Conservation (phyloP, 23 tunicate species). For the Phallusia fumigata region DNA sequence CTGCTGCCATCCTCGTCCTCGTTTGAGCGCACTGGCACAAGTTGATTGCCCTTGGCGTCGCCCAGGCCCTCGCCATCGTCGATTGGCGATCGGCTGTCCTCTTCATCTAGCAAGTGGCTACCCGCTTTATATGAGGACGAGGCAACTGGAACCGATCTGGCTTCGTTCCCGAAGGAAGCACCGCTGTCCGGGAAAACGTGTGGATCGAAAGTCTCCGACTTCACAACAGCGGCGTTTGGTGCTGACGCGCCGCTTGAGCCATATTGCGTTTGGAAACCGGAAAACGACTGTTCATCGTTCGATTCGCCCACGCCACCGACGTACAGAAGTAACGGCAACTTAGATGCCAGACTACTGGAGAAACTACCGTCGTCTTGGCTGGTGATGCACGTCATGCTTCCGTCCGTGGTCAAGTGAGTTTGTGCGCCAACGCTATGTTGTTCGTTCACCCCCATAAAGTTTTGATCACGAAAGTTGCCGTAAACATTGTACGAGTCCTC, state of each 20-base stretch:
- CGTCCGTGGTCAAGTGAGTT: background rate
- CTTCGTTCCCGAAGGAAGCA: background rate
- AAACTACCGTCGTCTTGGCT: constrained; percentile 25
- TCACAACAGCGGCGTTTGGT: background rate
- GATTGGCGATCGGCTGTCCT: background rate
- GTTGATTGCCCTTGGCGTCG: background rate
- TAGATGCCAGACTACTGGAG: constrained; percentile 58
- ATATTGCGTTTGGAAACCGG: constrained; percentile 36
- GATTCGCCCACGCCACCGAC: constrained; percentile 13
- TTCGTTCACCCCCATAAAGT: background rate
- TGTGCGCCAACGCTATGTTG: constrained; percentile 5
- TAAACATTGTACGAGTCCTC: constrained; percentile 1
- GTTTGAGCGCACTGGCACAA: background rate
- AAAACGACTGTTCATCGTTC: constrained; percentile 14
- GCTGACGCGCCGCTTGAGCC: constrained; percentile 11
- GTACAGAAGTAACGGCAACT: constrained; percentile 50
- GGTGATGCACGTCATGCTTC: constrained; percentile 6
- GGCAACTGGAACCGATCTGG: background rate
- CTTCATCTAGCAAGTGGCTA: background rate
- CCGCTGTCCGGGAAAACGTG: constrained; percentile 27
- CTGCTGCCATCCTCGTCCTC: constrained; percentile 28
- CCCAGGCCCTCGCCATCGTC: background rate
- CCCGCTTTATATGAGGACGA: background rate
- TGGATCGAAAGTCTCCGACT: constrained; percentile 32
- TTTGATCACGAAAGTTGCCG: background rate